A percentile compares a stretch with the other conserved stretches of the same genome.
Evolutionary conservation across 92 coral and sea anemone genomes (phyloP).

Genomic region (Chrysogorgia sp.): DNA sequence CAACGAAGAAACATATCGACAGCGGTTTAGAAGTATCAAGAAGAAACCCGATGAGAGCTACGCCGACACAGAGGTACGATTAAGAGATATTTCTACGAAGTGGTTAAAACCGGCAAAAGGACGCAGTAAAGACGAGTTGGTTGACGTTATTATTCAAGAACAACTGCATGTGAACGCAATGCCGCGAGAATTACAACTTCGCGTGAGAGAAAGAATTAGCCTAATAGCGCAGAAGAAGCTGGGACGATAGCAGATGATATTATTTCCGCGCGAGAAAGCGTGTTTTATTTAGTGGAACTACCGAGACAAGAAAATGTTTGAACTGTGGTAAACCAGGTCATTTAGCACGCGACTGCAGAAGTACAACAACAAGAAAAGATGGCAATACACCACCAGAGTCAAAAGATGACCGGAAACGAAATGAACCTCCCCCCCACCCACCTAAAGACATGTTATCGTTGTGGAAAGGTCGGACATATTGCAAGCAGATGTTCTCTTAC

Average conservation of each 20-base stretch:
- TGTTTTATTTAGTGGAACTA: too few relatives aligned
- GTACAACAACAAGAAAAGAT: not conserved
- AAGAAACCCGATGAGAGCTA: slow-evolving; percentile 49
- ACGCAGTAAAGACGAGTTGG: slow-evolving; percentile 39
- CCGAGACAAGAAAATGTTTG: slow-evolving; percentile 36
- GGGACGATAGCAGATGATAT: slow-evolving; percentile 16
- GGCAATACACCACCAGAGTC: not conserved
- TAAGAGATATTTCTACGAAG: not conserved
- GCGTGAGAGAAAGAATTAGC: slow-evolving; percentile 51
- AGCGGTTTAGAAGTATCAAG: slow-evolving; percentile 29
- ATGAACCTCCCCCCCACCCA: not conserved
- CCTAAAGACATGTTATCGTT: not conserved
- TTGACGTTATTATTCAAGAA: slow-evolving; percentile 44
- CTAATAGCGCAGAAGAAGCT: not conserved
- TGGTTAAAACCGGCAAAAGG: slow-evolving; percentile 51
- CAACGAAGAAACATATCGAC: slow-evolving; percentile 57
- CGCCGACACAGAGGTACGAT: slow-evolving; percentile 41
- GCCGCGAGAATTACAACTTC: slow-evolving; percentile 42
- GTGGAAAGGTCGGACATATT: too few relatives aligned
- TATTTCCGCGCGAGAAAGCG: too few relatives aligned
- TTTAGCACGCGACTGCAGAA: not conserved
- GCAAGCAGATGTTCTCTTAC: too few relatives aligned
- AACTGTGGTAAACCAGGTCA: slow-evolving; percentile 32
- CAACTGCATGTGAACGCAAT: slow-evolving; percentile 44
- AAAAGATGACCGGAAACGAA: not conserved